Percentiles rank a stretch among this genome's conserved stretches.
These are phyloP conservation scores for Nysson spinosus DNA, from an alignment of 2,888 invertebrate genomes.

Conservation along the genomic window DNA sequence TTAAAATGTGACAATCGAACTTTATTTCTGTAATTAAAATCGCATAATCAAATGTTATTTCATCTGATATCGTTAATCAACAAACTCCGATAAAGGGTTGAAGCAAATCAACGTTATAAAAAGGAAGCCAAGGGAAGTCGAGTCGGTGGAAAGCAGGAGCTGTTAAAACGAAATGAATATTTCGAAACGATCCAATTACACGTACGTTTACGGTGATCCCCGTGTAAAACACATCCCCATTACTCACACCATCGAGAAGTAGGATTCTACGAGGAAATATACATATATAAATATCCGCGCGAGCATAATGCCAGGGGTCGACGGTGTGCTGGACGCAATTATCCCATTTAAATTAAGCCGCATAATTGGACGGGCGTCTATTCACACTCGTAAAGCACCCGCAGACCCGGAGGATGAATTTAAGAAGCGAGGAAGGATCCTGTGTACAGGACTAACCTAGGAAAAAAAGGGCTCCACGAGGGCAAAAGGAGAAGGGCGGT, in stretches of 20 bases:
- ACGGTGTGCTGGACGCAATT: slow-evolving; percentile 67
- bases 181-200: slow-evolving; percentile 56
- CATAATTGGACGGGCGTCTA: slow-evolving; percentile 75
- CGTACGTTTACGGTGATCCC: slow-evolving; percentile 33
- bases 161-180: slow-evolving; percentile 41
- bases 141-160: not conserved
- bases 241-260: not conserved
- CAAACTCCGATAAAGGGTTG: no score
- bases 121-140: no score
- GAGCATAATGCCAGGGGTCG: slow-evolving; percentile 46
- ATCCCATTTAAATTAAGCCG: slow-evolving; percentile 77
- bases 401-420: slow-evolving; percentile 61
- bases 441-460: not conserved
- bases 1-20: no score
- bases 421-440: slow-evolving; percentile 58
- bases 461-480: slow-evolving; percentile 45
- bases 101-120: no score
- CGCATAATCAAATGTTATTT: no score
- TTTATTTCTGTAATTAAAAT: no score
- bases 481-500: slow-evolving; percentile 55
- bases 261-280: not conserved
- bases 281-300: slow-evolving; percentile 36
- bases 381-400: slow-evolving; percentile 75
- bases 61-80: no score
- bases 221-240: slow-evolving; percentile 35